Percentiles rank a stretch among this genome's conserved stretches.
Evolutionary conservation across 2,888 invertebrate genomes (phyloP).

Genomic region (Brassicogethes aeneus): DNA sequence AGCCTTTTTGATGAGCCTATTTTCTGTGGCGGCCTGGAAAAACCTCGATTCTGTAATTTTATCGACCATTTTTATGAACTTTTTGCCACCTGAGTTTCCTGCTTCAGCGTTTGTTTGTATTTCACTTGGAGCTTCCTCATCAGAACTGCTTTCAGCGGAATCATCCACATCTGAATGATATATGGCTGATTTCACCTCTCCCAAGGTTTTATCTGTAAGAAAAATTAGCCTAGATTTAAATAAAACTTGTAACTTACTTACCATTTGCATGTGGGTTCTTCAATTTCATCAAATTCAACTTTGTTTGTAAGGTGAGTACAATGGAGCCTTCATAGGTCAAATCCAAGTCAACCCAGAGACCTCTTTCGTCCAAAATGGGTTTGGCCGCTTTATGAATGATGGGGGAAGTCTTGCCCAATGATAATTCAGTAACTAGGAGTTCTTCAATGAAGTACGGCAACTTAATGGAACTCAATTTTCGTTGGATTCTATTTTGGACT

Average conservation of each 20-base stretch:
- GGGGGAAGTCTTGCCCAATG: slow-evolving; percentile 62
- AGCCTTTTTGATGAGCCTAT: slow-evolving; percentile 76
- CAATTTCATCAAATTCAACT: slow-evolving; percentile 72
- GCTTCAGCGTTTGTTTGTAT: slow-evolving; percentile 14
- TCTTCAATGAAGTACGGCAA: slow-evolving; percentile 84
- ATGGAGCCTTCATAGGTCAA: slow-evolving; percentile 70
- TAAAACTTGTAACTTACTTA: too few species aligned
- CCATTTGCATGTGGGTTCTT: slow-evolving; percentile 33
- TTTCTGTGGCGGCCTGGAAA: slow-evolving; percentile 83
- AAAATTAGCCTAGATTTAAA: background rate
- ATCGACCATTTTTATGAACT: slow-evolving; percentile 74
- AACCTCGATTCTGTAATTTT: slow-evolving; percentile 77
- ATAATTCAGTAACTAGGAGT: slow-evolving; percentile 64
- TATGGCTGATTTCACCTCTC: slow-evolving; percentile 45
- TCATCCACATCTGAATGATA: slow-evolving; percentile 72
- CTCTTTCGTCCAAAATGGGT: slow-evolving; percentile 69
- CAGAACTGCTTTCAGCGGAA: slow-evolving; percentile 70
- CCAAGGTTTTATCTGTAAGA: slow-evolving; percentile 19
- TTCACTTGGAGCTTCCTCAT: slow-evolving; percentile 47
- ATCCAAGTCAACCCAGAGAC: slow-evolving; percentile 83
- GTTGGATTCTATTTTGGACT: slow-evolving; percentile 72
- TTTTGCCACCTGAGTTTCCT: slow-evolving; percentile 47
- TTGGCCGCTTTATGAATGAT: slow-evolving; percentile 51
- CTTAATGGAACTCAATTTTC: slow-evolving; percentile 78
- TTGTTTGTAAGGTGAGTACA: slow-evolving; percentile 77